These are phyloP conservation scores for Novumbra hubbsi DNA, from an alignment of 2,797 vertebrate genomes.

Conservation along the genomic window DNA sequence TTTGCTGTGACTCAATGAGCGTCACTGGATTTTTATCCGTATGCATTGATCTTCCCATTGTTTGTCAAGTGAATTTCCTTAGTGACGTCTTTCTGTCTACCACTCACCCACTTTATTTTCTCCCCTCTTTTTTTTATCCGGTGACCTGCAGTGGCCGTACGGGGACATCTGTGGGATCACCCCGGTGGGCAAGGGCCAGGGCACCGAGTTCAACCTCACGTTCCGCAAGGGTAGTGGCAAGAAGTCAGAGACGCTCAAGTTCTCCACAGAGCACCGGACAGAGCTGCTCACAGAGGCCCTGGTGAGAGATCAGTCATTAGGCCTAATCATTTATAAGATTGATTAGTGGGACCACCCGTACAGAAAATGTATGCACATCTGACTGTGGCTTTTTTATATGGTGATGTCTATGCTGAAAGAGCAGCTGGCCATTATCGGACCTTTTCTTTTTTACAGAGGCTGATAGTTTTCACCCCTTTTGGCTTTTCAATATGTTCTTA, in stretches of 20 bases:
- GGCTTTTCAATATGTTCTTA: no score
- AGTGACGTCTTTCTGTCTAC: neutral
- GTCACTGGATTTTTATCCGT: neutral
- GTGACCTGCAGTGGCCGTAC: slow-evolving; percentile 89
- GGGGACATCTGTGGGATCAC: slow-evolving; percentile 95
- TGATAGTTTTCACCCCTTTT: no score
- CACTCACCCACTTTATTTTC: neutral
- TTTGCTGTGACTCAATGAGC: neutral
- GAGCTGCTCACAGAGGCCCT: slow-evolving; percentile 97
- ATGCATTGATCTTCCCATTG: no score
- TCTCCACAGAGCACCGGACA: slow-evolving; percentile 97
- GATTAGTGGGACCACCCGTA: neutral
- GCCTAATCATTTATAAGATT: no score
- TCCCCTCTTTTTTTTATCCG: neutral
- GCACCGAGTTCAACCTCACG: slow-evolving; percentile 96
- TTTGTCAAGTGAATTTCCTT: neutral
- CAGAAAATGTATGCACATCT: neutral
- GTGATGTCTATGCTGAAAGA: no score
- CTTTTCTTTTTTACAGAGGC: no score
- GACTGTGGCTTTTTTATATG: neutral
- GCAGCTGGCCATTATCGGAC: no score
- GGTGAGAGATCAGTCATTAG: slow-evolving; percentile 72
- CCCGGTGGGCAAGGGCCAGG: slow-evolving; percentile 96
- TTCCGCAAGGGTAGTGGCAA: slow-evolving; percentile 96
- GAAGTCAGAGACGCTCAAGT: slow-evolving; percentile 97